These are phyloP conservation scores for Vidua chalybeata DNA, from an alignment of 2,113 vertebrate genomes.

Conservation along the genomic window DNA sequence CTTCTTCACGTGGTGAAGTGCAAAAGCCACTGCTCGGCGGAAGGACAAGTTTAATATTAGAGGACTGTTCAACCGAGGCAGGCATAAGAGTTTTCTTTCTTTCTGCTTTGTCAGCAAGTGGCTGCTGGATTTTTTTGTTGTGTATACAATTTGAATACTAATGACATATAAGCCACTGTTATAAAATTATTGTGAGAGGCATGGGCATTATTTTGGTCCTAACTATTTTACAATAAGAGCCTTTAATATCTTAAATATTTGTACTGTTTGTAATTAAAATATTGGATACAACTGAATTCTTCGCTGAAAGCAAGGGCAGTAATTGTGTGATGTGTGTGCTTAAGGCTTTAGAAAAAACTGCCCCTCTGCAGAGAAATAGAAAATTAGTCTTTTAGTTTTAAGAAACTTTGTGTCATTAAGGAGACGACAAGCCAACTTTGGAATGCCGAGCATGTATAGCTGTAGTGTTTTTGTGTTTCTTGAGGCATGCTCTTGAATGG, in stretches of 20 bases:
- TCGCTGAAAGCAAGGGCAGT: neutral
- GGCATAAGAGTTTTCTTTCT: neutral
- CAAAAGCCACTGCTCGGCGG: neutral
- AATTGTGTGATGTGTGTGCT: neutral
- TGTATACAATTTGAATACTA: neutral
- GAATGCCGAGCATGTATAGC: neutral
- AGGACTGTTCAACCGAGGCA: neutral
- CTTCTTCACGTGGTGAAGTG: neutral
- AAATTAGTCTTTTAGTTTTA: neutral
- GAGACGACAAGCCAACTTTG: neutral
- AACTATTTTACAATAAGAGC: neutral
- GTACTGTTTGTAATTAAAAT: slow-evolving; percentile 33
- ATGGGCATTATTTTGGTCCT: neutral
- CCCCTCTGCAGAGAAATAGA: neutral
- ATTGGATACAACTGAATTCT: neutral
- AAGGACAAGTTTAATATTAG: neutral
- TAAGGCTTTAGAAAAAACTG: neutral
- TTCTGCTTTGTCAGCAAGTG: neutral
- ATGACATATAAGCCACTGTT: neutral
- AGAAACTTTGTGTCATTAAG: neutral
- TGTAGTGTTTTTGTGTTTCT: neutral
- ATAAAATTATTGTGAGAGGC: neutral
- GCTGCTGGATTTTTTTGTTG: neutral
- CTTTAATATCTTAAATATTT: slow-evolving; percentile 13
- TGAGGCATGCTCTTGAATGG: neutral